These are phyloP conservation scores for Erithacus rubecula DNA, from an alignment of 2,797 vertebrate genomes.

Conservation along the genomic window DNA sequence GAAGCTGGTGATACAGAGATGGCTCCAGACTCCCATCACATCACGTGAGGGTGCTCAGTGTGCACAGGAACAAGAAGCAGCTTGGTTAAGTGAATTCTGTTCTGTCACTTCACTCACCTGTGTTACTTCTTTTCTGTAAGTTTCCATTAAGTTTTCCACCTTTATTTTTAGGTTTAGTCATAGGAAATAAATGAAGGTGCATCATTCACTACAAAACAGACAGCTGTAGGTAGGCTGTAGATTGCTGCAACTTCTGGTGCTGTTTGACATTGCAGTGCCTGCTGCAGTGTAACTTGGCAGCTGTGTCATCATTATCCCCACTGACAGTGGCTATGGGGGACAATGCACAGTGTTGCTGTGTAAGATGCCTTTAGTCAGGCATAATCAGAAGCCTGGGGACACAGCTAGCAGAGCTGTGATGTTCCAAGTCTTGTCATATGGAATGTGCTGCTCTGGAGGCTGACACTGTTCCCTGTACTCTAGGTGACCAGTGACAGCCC, in stretches of 20 bases:
- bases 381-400: accelerated
- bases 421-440: accelerated
- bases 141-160: background rate
- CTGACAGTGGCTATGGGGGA: accelerated
- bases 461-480: accelerated
- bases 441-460: background rate
- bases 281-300: background rate
- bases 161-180: background rate
- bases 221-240: background rate
- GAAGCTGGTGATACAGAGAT: background rate
- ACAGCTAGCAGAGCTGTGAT: background rate
- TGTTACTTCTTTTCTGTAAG: background rate
- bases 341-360: accelerated
- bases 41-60: accelerated
- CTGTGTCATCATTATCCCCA: accelerated
- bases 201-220: background rate
- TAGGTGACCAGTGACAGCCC: accelerated
- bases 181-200: background rate
- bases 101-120: background rate
- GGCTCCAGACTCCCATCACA: background rate
- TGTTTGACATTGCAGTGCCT: background rate
- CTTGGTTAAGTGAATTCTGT: background rate
- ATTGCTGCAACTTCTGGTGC: background rate
- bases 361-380: background rate
- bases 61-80: background rate